Percentiles rank a stretch among this genome's conserved stretches.
These are phyloP conservation scores for Oconnorella tubifera DNA, from an alignment of 2,888 invertebrate genomes.

Conservation along the genomic window DNA sequence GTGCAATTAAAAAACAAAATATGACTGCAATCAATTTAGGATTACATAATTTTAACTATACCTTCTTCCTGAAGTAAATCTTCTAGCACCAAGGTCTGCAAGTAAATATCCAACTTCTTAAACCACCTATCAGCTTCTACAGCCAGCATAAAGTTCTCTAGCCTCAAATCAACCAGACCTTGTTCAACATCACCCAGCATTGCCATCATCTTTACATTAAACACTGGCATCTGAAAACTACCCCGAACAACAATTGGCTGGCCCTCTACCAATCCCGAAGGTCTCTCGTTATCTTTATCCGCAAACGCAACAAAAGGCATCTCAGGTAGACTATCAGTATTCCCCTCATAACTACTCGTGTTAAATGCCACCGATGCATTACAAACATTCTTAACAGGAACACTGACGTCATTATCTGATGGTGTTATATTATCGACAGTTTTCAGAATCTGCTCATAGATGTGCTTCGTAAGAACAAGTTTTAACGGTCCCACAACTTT, in stretches of 20 bases:
- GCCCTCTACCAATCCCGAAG: neutral
- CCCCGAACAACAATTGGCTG: conserved; percentile 4
- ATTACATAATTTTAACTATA: neutral
- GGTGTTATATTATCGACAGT: conserved; percentile 51
- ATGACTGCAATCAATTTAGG: too few species aligned
- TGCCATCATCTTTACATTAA: conserved; percentile 49
- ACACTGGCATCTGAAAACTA: conserved; percentile 47
- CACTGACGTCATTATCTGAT: conserved; percentile 10
- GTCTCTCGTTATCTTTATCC: too few species aligned
- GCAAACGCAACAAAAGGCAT: too few species aligned
- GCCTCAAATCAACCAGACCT: conserved; percentile 74
- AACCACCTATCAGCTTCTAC: conserved; percentile 68
- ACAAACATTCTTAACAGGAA: neutral
- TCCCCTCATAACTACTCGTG: neutral
- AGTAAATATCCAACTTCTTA: conserved; percentile 69
- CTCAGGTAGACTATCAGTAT: neutral
- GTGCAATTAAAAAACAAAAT: too few species aligned
- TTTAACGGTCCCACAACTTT: conserved; percentile 65
- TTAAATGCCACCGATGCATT: neutral
- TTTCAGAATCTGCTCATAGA: conserved; percentile 79
- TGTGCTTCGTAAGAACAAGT: conserved; percentile 77
- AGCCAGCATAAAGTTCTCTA: conserved; percentile 75
- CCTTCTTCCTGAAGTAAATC: conserved; percentile 69
- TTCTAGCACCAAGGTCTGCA: conserved; percentile 84
- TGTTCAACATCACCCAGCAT: conserved; percentile 53